These are phyloP conservation scores for Geococcyx californianus DNA, from an alignment of 2,113 vertebrate species.

Conservation along the genomic window DNA sequence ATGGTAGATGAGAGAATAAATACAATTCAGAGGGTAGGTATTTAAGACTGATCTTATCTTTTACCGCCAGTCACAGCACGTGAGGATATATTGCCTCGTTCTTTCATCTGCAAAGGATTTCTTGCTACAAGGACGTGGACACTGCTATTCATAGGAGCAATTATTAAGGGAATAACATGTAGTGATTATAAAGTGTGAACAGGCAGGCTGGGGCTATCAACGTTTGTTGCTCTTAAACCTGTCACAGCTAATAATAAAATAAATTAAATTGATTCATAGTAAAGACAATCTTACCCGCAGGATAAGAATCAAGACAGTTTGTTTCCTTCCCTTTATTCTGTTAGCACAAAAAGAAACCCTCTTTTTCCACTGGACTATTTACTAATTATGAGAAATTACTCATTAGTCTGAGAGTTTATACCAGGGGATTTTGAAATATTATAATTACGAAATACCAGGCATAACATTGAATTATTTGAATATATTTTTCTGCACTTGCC, in stretches of 20 bases:
- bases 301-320: not conserved
- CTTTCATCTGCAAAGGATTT: not conserved
- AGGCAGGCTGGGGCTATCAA: not conserved
- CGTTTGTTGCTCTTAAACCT: not conserved
- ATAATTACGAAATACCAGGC: not conserved
- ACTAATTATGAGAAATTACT: conserved; percentile 28
- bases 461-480: not conserved
- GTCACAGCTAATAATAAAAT: conserved; percentile 20
- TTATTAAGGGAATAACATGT: not conserved
- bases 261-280: conserved; percentile 32
- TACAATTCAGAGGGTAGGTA: not conserved
- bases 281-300: conserved; percentile 2
- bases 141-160: not conserved
- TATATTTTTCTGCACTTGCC: not conserved
- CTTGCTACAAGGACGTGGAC: not conserved
- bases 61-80: not conserved
- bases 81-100: not conserved
- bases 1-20: not conserved
- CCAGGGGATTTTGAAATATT: conserved; percentile 14
- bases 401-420: not conserved
- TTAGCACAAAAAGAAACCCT: not conserved
- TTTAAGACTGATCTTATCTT: not conserved
- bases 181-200: not conserved
- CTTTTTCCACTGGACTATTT: conserved; percentile 16
- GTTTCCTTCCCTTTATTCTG: conserved; percentile 29